A percentile compares a stretch with the other conserved stretches of the same genome.
Conservation (phyloP, 2,888 invertebrate genomes). For the Coelinius sp. region DNA sequence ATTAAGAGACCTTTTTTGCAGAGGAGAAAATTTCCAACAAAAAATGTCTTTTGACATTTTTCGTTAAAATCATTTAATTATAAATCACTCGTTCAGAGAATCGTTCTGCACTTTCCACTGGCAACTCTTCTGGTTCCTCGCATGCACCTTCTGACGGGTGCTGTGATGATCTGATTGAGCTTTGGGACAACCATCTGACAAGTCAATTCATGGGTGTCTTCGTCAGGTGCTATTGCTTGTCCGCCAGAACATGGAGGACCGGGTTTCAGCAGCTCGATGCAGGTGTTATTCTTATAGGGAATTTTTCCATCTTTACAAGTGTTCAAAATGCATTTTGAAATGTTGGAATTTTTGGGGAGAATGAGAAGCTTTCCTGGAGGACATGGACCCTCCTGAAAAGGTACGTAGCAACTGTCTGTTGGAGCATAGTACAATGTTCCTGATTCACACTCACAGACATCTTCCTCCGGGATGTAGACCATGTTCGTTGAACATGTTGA, state of each 20-base stretch:
- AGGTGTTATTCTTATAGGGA: constrained; percentile 70
- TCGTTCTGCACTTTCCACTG: constrained; percentile 42
- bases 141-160: constrained; percentile 39
- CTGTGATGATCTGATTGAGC: constrained; percentile 42
- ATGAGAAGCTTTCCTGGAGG: constrained; percentile 72
- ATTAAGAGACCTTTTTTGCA: no score
- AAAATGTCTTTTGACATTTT: no score
- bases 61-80: no score
- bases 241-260: constrained; percentile 71
- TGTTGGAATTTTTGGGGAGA: constrained; percentile 71
- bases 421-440: constrained; percentile 74
- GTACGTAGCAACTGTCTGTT: constrained; percentile 76
- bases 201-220: constrained; percentile 73
- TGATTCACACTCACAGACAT: constrained; percentile 44
- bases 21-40: no score
- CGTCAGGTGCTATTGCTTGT: constrained; percentile 75
- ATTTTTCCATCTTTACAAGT: constrained; percentile 74
- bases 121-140: constrained; percentile 41
- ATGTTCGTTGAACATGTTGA: constrained; percentile 43
- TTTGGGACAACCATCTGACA: constrained; percentile 64
- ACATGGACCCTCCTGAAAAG: constrained; percentile 78
- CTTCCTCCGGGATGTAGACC: constrained; percentile 19
- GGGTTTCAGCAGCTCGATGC: constrained; percentile 65
- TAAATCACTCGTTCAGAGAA: no score
- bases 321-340: constrained; percentile 76